Evolutionary conservation across 2,797 vertebrate species (phyloP), one percentile per base, ranked within the genome.

Genomic region (Eupleurogrammus muticus): DNA sequence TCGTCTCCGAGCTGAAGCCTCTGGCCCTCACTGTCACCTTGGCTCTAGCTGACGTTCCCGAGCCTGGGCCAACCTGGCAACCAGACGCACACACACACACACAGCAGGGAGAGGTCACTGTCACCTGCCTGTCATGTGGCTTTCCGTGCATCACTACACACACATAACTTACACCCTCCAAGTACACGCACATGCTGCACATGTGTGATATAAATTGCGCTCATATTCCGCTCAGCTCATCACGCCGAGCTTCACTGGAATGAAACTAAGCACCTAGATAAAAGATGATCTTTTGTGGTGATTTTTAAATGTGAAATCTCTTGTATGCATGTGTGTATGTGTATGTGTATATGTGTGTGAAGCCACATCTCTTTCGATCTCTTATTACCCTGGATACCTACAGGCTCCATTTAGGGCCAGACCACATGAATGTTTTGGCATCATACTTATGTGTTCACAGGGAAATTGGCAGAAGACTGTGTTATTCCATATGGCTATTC

Each of bases 401-500:
- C 59, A 38, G 49, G 52, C 69, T 74, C 11, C 21, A 60, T 67
- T 65, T 73, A 24, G 66, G 60, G 86, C 86, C 76, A 81, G 74
- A 73, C 80, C 84, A 88, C 87, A 84, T 87, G 81, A 81, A 75
- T 76, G 65, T 65, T 80, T 88, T 90, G 84, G 85, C 86, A 58
- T 58, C 49, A 24, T 51, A 66, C 24, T 35, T 44, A 49, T 75
- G 75, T 85, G 73, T 82, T 84, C 55, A 66, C 65, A 54, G 73
- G 61, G 48, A 85, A 75, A 74, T 70, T 92, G 91, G 87, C 88
- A 90, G 79, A 61, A 21, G 51, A 73, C 23, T 32, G 34, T 48
- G 63, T 70, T 75, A 35, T 74, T 84, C 85, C 91, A 90, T 90
- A 90, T 91, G 90, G 84, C 80, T 80, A 79, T 72, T 80, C 62